Percentiles rank a stretch among this genome's conserved stretches.
phyloP scores from a whole-genome alignment of 2,888 invertebrate species.

The Erpobdella octoculata region DNA sequence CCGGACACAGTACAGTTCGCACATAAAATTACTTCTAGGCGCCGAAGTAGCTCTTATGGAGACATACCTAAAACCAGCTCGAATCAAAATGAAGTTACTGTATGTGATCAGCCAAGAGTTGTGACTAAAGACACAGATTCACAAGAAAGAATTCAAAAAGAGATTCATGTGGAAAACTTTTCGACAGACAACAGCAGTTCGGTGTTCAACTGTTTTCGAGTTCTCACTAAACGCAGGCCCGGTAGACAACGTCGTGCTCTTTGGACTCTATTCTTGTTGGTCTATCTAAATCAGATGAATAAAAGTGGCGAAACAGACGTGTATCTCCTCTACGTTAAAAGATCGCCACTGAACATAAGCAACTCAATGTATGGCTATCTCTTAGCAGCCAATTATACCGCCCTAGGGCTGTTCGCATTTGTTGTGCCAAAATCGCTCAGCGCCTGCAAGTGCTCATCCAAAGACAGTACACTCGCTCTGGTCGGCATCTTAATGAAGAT shows the following conservation, averaged over 20 bases:
- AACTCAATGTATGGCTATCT: conserved; percentile 48
- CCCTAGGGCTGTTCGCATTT: conserved; percentile 46
- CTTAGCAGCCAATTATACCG: conserved; percentile 48
- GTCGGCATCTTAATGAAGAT: conserved; percentile 46
- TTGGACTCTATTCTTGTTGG: conserved; percentile 41
- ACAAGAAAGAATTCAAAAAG: background rate
- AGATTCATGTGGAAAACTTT: background rate
- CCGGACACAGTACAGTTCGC: background rate
- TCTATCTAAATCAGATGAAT: conserved; percentile 42
- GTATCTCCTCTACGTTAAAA: conserved; percentile 46
- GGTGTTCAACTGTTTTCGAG: background rate
- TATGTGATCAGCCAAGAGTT: background rate
- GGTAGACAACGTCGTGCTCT: conserved; percentile 39
- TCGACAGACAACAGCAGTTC: background rate
- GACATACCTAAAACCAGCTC: too few species aligned
- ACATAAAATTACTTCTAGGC: background rate
- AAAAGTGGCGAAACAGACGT: conserved; percentile 50
- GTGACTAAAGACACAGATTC: too few species aligned
- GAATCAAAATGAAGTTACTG: background rate
- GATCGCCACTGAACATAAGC: conserved; percentile 45
- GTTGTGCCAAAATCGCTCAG: conserved; percentile 46
- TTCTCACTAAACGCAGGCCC: background rate
- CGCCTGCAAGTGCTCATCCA: conserved; percentile 25
- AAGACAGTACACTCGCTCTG: conserved; percentile 45
- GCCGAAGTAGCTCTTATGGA: background rate